Evolutionary conservation across 2,113 vertebrate genomes (phyloP).

Genomic region (Urocitellus parryii): DNA sequence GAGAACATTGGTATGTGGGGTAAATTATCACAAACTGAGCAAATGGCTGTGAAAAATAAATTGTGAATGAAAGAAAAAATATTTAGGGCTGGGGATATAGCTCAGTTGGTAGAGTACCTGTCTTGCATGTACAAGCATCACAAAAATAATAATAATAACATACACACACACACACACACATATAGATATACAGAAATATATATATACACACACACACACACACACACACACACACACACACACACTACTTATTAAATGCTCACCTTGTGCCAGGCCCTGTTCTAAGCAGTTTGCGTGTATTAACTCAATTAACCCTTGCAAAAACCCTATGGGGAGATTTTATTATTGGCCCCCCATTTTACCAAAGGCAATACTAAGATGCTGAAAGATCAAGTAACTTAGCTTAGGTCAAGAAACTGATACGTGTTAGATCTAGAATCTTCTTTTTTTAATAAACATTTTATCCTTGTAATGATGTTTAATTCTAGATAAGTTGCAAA

Average conservation of each 20-base stretch:
- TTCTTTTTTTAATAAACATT: not conserved
- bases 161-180: no score
- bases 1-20: not conserved
- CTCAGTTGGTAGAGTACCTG: no score
- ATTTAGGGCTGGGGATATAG: not conserved
- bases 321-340: not conserved
- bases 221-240: no score
- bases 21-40: not conserved
- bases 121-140: no score
- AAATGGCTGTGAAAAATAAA: not conserved
- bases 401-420: not conserved
- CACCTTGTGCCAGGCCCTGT: not conserved
- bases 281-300: not conserved
- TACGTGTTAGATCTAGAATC: not conserved
- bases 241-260: not conserved
- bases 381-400: not conserved
- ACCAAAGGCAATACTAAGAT: not conserved
- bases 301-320: not conserved
- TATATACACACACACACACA: no score
- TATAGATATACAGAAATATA: no score
- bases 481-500: not conserved
- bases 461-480: slow-evolving; percentile 13
- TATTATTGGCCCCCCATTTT: not conserved
- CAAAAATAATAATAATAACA: no score
- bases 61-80: not conserved